Percentiles rank a stretch among this genome's conserved stretches.
Conservation (phyloP, 2,113 vertebrate genomes). For the Mixornis gularis region DNA sequence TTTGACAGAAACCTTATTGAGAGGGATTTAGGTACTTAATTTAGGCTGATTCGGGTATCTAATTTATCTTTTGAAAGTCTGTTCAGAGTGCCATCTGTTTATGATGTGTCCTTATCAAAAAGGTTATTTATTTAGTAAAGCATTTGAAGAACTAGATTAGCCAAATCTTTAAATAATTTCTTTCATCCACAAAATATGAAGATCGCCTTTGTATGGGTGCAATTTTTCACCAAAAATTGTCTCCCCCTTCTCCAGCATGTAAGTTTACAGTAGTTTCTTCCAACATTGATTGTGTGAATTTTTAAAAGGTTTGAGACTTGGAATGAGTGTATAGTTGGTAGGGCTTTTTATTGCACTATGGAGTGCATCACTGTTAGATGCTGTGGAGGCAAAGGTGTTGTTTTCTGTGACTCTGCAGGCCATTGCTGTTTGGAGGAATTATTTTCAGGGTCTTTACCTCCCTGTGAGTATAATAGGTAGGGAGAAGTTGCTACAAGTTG, state of each 20-base stretch:
- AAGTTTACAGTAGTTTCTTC: neutral
- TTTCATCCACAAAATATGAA: neutral
- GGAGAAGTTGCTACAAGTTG: neutral
- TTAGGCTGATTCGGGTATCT: neutral
- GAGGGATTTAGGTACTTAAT: neutral
- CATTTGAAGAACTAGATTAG: neutral
- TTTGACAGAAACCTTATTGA: neutral
- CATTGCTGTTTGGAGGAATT: neutral
- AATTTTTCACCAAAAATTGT: neutral
- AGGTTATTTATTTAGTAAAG: neutral
- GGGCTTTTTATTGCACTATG: neutral
- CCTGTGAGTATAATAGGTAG: neutral
- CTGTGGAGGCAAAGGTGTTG: neutral
- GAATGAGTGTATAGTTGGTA: neutral
- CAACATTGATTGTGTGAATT: neutral
- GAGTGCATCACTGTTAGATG: neutral
- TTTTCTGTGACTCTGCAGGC: neutral
- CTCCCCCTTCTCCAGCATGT: neutral
- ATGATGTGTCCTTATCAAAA: neutral
- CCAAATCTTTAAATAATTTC: neutral
- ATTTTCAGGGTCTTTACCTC: neutral
- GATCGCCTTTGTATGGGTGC: neutral
- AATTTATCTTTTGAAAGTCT: neutral
- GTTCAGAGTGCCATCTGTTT: neutral
- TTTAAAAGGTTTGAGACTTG: neutral